Evolutionary conservation across 2,113 vertebrate genomes (phyloP).

Genomic region (Tenebrosternarchus preto): DNA sequence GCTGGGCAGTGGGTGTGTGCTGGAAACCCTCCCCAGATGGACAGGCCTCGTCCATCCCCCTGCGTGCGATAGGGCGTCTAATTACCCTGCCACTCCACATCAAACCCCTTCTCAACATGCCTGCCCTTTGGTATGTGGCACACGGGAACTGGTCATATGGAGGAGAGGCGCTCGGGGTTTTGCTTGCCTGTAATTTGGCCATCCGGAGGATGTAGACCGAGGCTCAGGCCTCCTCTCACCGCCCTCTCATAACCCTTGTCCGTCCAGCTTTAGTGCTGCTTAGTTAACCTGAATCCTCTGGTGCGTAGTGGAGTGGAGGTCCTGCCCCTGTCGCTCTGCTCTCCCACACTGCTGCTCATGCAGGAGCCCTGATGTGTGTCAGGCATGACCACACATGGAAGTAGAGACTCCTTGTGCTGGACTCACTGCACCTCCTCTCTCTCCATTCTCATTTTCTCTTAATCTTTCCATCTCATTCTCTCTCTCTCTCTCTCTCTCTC

Average conservation of each 20-base stretch:
- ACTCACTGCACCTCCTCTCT: slow-evolving; percentile 67
- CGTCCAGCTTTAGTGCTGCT: slow-evolving; percentile 23
- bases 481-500: slow-evolving; percentile 19
- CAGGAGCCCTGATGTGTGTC: slow-evolving; percentile 82
- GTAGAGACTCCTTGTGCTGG: slow-evolving; percentile 69
- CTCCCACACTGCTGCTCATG: background rate
- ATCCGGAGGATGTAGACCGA: slow-evolving; percentile 60
- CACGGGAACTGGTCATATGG: slow-evolving; percentile 73
- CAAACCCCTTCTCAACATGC: slow-evolving; percentile 72
- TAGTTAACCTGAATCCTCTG: slow-evolving; percentile 37
- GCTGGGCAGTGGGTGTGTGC: slow-evolving; percentile 41
- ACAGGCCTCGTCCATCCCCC: slow-evolving; percentile 60
- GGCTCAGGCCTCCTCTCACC: slow-evolving; percentile 50
- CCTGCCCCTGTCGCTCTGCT: slow-evolving; percentile 57
- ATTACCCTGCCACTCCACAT: slow-evolving; percentile 77
- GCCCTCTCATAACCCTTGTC: slow-evolving; percentile 41
- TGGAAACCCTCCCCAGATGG: slow-evolving; percentile 66
- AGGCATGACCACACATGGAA: slow-evolving; percentile 78
- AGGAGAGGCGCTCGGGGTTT: slow-evolving; percentile 61
- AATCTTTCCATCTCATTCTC: slow-evolving; percentile 17
- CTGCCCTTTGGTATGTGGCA: slow-evolving; percentile 70
- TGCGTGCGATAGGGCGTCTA: slow-evolving; percentile 72
- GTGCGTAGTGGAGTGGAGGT: slow-evolving; percentile 57
- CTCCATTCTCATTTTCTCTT: slow-evolving; percentile 25
- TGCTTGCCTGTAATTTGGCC: slow-evolving; percentile 69